A percentile compares a stretch with the other conserved stretches of the same genome.
phyloP scores from a whole-genome alignment of 1,140 invertebrate species.

The Maconellicoccus hirsutus region DNA sequence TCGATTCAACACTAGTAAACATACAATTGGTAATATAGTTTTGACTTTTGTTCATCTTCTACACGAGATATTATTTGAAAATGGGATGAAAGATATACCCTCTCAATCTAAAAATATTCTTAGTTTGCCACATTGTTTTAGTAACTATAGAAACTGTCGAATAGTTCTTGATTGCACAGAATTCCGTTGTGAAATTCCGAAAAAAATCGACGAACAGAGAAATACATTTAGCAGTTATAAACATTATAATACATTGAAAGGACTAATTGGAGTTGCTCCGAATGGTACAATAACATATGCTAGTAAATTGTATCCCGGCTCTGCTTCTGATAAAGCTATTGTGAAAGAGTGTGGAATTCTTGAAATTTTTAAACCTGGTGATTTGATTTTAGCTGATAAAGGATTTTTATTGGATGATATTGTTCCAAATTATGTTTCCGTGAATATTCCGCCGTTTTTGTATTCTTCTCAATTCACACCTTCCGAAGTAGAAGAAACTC shows the following conservation, averaged over 20 bases:
- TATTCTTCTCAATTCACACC: too few relatives aligned
- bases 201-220: conserved; percentile 11
- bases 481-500: too few relatives aligned
- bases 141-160: not conserved
- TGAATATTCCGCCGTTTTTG: too few relatives aligned
- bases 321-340: conserved; percentile 1
- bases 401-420: too few relatives aligned
- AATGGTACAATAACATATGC: conserved; percentile 4
- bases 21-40: conserved; percentile 19
- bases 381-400: too few relatives aligned
- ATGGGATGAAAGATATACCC: not conserved
- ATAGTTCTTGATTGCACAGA: conserved; percentile 22
- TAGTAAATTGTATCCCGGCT: not conserved
- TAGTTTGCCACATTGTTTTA: too few relatives aligned
- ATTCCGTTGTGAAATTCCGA: not conserved
- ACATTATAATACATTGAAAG: conserved; percentile 15
- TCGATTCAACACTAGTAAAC: conserved; percentile 12
- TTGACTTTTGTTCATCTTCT: conserved; percentile 16
- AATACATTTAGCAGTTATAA: not conserved
- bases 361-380: too few relatives aligned
- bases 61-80: conserved; percentile 4
- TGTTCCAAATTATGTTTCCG: too few relatives aligned
- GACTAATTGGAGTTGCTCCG: not conserved
- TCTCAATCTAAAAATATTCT: not conserved
- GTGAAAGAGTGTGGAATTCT: not conserved